Conservation (phyloP, 2,113 vertebrate genomes). For the Ciconia stormi region DNA sequence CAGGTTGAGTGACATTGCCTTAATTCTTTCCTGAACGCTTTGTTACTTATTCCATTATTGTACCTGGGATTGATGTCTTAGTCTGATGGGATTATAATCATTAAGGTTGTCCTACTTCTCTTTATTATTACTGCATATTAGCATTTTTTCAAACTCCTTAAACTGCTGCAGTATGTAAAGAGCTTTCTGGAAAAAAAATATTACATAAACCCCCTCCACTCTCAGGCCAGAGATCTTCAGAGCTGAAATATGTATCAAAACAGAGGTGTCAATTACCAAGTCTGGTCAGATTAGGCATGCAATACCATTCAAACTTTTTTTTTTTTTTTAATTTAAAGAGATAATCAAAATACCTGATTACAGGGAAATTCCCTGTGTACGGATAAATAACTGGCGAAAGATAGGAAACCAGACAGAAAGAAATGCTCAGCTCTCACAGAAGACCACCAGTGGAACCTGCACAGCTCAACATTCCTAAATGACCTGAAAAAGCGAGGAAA, state of each 20-base stretch:
- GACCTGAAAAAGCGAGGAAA: not conserved
- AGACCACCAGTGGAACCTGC: not conserved
- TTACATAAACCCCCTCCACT: not conserved
- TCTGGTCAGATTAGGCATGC: not conserved
- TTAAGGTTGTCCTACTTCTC: constrained; percentile 41
- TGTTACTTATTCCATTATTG: constrained; percentile 52
- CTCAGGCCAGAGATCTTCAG: not conserved
- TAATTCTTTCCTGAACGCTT: constrained; percentile 8
- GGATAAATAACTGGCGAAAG: not conserved
- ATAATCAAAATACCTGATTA: not conserved
- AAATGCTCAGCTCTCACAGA: not conserved
- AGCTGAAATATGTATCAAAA: not conserved
- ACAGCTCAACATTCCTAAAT: not conserved
- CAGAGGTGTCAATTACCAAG: not conserved
- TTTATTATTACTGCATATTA: not conserved
- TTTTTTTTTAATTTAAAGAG: not conserved
- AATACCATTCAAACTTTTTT: not conserved
- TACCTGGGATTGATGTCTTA: constrained; percentile 38
- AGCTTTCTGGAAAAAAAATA: not conserved
- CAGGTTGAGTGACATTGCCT: not conserved
- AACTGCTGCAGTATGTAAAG: not conserved
- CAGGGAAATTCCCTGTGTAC: not conserved
- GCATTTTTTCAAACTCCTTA: not conserved
- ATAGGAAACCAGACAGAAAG: not conserved
- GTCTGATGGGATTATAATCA: constrained; percentile 51